Conservation (phyloP, 2,113 vertebrate genomes). For the Axis porcinus region DNA sequence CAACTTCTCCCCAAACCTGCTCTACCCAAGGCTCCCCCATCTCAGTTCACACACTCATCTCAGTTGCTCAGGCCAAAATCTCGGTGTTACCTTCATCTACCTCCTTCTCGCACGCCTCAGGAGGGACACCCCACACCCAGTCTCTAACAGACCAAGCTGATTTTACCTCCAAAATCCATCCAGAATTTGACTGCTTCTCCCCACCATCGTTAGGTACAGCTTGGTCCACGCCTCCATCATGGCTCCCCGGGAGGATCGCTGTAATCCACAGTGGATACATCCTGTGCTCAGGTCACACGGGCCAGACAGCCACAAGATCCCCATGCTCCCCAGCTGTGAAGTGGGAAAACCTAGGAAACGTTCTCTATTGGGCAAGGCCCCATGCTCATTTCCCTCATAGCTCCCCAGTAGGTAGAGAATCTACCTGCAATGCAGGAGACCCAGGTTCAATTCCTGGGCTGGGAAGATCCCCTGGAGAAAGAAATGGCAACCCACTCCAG, state of each 20-base stretch:
- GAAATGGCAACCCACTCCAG: not conserved
- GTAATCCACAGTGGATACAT: no score
- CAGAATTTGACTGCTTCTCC: not conserved
- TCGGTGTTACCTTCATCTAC: not conserved
- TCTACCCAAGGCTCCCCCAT: not conserved
- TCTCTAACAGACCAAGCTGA: not conserved
- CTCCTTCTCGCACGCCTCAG: not conserved
- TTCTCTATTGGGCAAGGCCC: not conserved
- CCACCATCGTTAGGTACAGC: not conserved
- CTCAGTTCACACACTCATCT: not conserved
- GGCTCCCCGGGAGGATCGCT: not conserved
- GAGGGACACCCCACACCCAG: no score
- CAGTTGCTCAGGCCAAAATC: not conserved
- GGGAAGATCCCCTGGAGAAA: not conserved
- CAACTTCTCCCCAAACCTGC: not conserved
- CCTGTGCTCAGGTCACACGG: not conserved
- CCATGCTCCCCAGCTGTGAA: not conserved
- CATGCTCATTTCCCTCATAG: not conserved
- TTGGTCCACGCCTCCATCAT: not conserved
- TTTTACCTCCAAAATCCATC: not conserved
- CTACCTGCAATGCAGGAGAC: not conserved
- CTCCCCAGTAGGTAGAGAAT: not conserved
- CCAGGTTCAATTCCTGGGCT: not conserved
- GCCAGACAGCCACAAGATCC: not conserved
- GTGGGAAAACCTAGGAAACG: not conserved